Evolutionary conservation across 2,888 invertebrate species (phyloP), one percentile per base, ranked within the genome.

Genomic region (Tipula confusa): DNA sequence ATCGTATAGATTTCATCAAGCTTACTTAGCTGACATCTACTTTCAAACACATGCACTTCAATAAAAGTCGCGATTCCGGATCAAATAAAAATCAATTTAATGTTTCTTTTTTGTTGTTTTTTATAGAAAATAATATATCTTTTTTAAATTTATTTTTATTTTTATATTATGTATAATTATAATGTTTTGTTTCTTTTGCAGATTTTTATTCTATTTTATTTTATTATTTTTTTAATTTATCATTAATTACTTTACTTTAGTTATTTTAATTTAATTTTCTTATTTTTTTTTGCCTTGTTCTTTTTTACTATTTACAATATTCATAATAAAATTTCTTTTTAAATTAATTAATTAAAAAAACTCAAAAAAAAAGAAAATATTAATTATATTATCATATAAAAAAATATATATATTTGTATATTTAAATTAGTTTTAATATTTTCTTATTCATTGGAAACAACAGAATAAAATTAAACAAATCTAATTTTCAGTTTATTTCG

Each of bases 111-210:
- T 33, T 33, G 6, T 36, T 36, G 11, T 24, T 64, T n/a, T 64
- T 64, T 64, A 64, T 64, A 64, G 64, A 64, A 64, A 64, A 64
- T 64, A 64, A 64, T 64, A 64, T 64, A 64, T 64, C 24, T 11
- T 15, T 43, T 43, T 43, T 4, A 43, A 33, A 43, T 64, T 64
- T 13, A 64, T 64, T n/a, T n/a, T 64, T 64, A 24, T 24, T 64
- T 64, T 24, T 38, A 38, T 24, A 64, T 24, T 38, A 38, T 24
- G 24, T 64, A 64, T 7, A 24, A 64, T 64, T 24, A 64, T 64
- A 9, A 18, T 64, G 2, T 64, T n/a, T 64, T 64, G 24, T 13
- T 13, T 38, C 38, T 38, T 64, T 64, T 4, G 11, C 33, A 9
- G 64, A 7, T 64, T 64, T 18, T 64, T 64, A 64, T 64, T 64